These are phyloP conservation scores for Polydrusus tereticollis DNA, from an alignment of 2,888 invertebrate species.

Conservation along the genomic window DNA sequence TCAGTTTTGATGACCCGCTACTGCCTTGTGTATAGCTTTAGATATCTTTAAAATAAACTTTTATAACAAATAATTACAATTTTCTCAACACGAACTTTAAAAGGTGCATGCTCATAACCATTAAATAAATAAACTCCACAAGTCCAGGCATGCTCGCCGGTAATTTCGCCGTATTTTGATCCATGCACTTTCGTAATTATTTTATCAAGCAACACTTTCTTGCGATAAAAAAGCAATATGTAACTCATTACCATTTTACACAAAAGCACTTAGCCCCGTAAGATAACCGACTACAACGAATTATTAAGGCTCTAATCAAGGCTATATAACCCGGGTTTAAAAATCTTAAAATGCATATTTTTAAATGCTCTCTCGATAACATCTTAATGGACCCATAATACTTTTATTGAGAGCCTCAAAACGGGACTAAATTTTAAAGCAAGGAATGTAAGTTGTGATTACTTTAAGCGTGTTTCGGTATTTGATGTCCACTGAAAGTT, in stretches of 20 bases:
- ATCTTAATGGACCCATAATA: constrained; percentile 28
- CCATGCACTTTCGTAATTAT: background rate
- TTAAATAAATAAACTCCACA: constrained; percentile 11
- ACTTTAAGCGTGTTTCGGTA: background rate
- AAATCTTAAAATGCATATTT: constrained; percentile 21
- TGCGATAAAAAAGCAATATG: constrained; percentile 12
- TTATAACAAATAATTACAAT: too few species aligned
- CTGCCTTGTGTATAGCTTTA: too few species aligned
- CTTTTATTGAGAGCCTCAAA: constrained; percentile 7
- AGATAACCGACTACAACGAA: constrained; percentile 4
- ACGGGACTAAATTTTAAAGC: background rate
- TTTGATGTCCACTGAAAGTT: background rate
- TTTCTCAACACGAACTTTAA: background rate
- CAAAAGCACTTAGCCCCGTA: constrained; percentile 25
- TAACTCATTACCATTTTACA: constrained; percentile 12
- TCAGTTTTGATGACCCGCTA: too few species aligned
- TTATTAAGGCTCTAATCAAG: constrained; percentile 13
- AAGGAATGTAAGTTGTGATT: background rate
- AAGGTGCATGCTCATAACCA: background rate
- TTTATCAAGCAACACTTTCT: constrained; percentile 11
- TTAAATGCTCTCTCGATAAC: constrained; percentile 18
- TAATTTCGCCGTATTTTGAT: background rate
- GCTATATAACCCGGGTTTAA: constrained; percentile 14
- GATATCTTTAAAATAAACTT: too few species aligned
- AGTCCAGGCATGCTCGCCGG: background rate